A percentile compares a stretch with the other conserved stretches of the same genome.
Evolutionary conservation across 2,113 vertebrate genomes (phyloP).

Genomic region (Ancistrus triradiatus): DNA sequence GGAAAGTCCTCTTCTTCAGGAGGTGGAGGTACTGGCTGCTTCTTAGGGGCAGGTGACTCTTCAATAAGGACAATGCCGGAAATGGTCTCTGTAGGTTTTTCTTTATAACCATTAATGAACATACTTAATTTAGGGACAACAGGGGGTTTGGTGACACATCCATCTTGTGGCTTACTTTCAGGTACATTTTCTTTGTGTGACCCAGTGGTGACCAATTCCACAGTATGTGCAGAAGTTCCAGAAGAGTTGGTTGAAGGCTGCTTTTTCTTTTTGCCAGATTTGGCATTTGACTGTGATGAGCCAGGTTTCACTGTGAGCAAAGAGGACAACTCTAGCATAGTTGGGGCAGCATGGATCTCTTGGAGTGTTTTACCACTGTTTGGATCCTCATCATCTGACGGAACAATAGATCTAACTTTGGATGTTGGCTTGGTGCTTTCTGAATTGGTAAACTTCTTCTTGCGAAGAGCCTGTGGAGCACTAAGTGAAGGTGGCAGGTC

Average conservation of each 20-base stretch:
- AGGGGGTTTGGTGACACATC: constrained; percentile 17
- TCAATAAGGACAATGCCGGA: constrained; percentile 55
- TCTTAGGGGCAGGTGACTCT: constrained; percentile 64
- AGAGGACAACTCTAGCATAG: constrained; percentile 83
- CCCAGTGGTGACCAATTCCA: background rate
- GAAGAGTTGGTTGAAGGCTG: constrained; percentile 43
- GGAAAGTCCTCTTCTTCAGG: constrained; percentile 89
- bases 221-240: background rate
- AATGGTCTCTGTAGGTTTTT: constrained; percentile 56
- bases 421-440: constrained; percentile 59
- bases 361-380: constrained; percentile 61
- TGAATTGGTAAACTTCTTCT: constrained; percentile 69
- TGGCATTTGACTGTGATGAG: constrained; percentile 62
- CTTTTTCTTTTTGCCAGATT: constrained; percentile 82
- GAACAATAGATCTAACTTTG: constrained; percentile 51
- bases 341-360: constrained; percentile 74
- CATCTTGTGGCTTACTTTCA: constrained; percentile 61
- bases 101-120: constrained; percentile 73
- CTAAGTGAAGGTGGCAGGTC: constrained; percentile 29
- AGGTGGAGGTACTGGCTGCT: constrained; percentile 57
- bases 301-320: constrained; percentile 71
- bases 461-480: constrained; percentile 49
- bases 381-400: constrained; percentile 61
- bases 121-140: constrained; percentile 46
- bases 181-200: constrained; percentile 67